Evolutionary conservation across 2,888 invertebrate species (phyloP).

Genomic region (Dicycla oo): DNA sequence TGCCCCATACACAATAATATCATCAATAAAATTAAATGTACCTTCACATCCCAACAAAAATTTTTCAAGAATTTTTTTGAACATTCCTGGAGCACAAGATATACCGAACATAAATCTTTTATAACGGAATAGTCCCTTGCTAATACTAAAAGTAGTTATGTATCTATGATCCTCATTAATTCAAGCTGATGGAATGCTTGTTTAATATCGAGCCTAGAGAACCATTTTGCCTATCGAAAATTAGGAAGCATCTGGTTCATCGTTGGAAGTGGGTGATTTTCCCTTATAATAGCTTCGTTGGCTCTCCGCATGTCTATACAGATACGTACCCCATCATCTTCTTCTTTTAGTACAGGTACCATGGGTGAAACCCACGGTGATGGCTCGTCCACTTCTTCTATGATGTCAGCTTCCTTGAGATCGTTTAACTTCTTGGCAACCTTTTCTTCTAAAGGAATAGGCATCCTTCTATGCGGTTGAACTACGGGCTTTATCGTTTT

Average conservation of each 20-base stretch:
- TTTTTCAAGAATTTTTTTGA: constrained; percentile 3
- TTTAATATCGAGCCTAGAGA: constrained; percentile 6
- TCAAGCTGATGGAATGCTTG: constrained; percentile 12
- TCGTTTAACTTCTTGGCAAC: not conserved
- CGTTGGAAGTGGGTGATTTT: constrained; percentile 16
- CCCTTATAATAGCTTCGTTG: constrained; percentile 15
- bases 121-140: constrained; percentile 18
- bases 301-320: constrained; percentile 21
- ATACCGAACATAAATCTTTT: constrained; percentile 14
- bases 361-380: constrained; percentile 4
- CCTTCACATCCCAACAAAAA: constrained; percentile 7
- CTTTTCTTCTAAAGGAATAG: constrained; percentile 13
- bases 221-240: constrained; percentile 3
- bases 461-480: constrained; percentile 4
- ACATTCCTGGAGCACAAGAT: constrained; percentile 3
- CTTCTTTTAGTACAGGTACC: constrained; percentile 4
- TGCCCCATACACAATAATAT: constrained; percentile 14
- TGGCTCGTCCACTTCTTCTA: not conserved
- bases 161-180: not conserved
- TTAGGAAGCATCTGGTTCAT: constrained; percentile 16
- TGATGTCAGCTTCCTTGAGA: too few relatives aligned
- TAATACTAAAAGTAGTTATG: constrained; percentile 10
- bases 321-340: constrained; percentile 4
- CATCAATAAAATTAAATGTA: constrained; percentile 9
- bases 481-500: not conserved